Percentiles rank a stretch among this genome's conserved stretches.
These are phyloP conservation scores for Tetragnatha montana DNA, from an alignment of 2,888 invertebrate genomes.

Conservation along the genomic window DNA sequence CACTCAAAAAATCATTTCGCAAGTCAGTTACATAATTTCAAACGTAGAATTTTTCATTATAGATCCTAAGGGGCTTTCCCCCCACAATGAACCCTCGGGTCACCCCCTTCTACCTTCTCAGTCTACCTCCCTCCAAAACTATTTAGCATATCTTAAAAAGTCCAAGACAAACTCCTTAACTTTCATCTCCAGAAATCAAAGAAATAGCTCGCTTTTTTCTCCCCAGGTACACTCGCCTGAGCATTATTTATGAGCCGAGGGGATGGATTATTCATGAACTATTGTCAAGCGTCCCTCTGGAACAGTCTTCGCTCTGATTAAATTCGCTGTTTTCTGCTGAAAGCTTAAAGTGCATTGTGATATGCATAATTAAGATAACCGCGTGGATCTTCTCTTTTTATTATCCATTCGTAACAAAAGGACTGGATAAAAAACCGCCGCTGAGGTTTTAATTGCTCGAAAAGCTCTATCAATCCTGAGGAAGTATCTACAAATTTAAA, in stretches of 20 bases:
- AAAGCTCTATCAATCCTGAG: background rate
- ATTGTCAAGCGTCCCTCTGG: slow-evolving; percentile 25
- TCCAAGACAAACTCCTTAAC: background rate
- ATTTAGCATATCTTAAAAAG: background rate
- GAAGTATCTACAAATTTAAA: background rate
- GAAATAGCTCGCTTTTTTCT: background rate
- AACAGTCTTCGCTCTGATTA: background rate
- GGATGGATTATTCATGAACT: slow-evolving; percentile 38
- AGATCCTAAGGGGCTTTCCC: no score
- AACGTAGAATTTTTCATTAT: no score
- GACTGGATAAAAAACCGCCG: background rate
- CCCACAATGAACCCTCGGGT: background rate
- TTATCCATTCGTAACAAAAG: background rate
- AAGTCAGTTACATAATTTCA: no score
- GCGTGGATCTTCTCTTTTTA: background rate
- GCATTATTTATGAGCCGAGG: slow-evolving; percentile 9
- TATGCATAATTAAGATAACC: slow-evolving; percentile 24
- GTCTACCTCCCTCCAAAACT: background rate
- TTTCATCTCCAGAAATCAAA: background rate
- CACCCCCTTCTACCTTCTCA: background rate
- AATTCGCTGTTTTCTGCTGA: slow-evolving; percentile 2
- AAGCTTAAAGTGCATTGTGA: background rate
- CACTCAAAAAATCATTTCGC: no score
- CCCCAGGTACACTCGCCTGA: background rate
- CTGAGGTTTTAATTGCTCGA: background rate